phyloP scores from a whole-genome alignment of 1,140 invertebrate genomes.

The Pseudomyrmex gracilis region DNA sequence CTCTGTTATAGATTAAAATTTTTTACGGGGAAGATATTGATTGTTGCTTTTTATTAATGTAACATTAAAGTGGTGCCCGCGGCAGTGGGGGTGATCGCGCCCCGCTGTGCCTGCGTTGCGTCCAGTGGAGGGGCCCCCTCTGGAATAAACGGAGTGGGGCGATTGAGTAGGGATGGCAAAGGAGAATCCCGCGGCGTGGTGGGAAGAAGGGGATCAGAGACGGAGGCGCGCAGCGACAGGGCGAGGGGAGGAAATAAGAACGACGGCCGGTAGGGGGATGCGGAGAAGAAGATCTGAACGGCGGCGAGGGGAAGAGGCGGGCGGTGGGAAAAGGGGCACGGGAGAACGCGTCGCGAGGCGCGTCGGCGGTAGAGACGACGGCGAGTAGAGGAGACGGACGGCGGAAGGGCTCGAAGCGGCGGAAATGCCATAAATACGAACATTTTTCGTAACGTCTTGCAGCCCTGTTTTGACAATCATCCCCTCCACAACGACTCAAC shows the following conservation, averaged over 20 bases:
- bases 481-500: conserved; percentile 59
- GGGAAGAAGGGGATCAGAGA: conserved; percentile 23
- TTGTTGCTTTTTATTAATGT: conserved; percentile 86
- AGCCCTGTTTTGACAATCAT: conserved; percentile 83
- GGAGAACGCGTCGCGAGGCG: conserved; percentile 60
- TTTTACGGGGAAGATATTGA: conserved; percentile 85
- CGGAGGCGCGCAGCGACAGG: conserved; percentile 55
- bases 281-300: conserved; percentile 45
- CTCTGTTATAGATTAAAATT: conserved; percentile 85
- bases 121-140: conserved; percentile 53
- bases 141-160: conserved; percentile 36
- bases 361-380: conserved; percentile 50
- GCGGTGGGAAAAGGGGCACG: conserved; percentile 62
- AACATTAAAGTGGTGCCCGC: conserved; percentile 83
- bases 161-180: conserved; percentile 59
- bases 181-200: conserved; percentile 36
- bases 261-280: conserved; percentile 45
- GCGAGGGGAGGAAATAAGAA: conserved; percentile 59
- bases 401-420: conserved; percentile 73
- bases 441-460: conserved; percentile 81
- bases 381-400: conserved; percentile 23
- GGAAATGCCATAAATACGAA: conserved; percentile 84
- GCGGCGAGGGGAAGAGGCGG: conserved; percentile 34
- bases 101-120: conserved; percentile 30
- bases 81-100: conserved; percentile 70